A percentile compares a stretch with the other conserved stretches of the same genome.
Conservation (phyloP, 2,797 vertebrate species). For the Artibeus lituratus region DNA sequence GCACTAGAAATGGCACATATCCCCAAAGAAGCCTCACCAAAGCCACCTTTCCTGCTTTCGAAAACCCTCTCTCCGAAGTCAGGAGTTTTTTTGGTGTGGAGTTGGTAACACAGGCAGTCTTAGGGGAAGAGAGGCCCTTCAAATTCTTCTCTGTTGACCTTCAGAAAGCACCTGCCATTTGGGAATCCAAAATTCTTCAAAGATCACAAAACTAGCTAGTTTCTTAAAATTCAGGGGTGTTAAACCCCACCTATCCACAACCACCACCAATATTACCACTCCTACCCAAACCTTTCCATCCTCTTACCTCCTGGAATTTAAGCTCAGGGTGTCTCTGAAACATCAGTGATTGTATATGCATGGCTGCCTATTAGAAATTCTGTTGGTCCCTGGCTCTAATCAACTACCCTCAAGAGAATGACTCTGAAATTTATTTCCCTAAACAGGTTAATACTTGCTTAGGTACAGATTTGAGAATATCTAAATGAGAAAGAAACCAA, state of each 20-base stretch:
- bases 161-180: neutral
- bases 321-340: neutral
- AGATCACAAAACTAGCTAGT: neutral
- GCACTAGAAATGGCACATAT: neutral
- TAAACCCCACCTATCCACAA: neutral
- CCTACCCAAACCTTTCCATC: neutral
- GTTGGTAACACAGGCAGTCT: neutral
- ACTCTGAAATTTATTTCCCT: conserved; percentile 16
- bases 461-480: neutral
- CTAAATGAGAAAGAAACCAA: conserved; percentile 16
- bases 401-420: conserved; percentile 39
- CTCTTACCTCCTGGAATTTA: neutral
- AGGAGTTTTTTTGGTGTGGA: neutral
- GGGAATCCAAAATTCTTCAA: conserved; percentile 28
- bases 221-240: neutral
- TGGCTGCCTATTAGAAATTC: neutral
- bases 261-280: neutral
- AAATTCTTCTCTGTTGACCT: neutral
- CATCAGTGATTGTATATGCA: neutral
- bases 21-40: neutral
- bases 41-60: neutral
- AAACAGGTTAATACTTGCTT: neutral
- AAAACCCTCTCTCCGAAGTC: conserved; percentile 7
- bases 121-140: neutral
- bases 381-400: neutral